Percentiles rank a stretch among this genome's conserved stretches.
phyloP scores from a whole-genome alignment of 2,888 invertebrate species.

The Sceliomorpha sp. region DNA sequence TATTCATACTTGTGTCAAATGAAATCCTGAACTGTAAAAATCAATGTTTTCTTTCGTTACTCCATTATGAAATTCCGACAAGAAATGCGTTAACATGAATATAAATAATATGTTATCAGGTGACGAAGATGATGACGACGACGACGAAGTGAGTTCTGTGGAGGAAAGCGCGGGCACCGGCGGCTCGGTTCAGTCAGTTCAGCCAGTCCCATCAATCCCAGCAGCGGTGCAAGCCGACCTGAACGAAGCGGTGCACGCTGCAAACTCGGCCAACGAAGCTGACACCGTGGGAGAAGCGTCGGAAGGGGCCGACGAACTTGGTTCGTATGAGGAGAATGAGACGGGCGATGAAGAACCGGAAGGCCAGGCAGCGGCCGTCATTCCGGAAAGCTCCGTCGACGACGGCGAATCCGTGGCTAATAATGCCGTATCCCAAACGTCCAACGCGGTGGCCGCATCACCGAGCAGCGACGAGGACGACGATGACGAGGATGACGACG shows the following conservation, averaged over 20 bases:
- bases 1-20: too few species aligned
- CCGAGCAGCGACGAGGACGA: constrained; percentile 82
- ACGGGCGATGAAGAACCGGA: constrained; percentile 74
- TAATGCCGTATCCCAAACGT: constrained; percentile 60
- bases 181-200: constrained; percentile 74
- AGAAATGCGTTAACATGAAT: too few species aligned
- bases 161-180: constrained; percentile 61
- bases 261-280: constrained; percentile 65
- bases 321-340: constrained; percentile 78
- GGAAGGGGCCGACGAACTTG: constrained; percentile 65
- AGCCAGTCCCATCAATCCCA: constrained; percentile 64
- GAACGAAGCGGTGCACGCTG: constrained; percentile 75
- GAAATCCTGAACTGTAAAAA: too few species aligned
- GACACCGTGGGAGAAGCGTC: constrained; percentile 76
- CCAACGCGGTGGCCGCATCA: constrained; percentile 66
- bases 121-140: constrained; percentile 84
- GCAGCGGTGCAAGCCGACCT: constrained; percentile 71
- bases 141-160: constrained; percentile 81
- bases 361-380: constrained; percentile 75
- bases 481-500: constrained; percentile 81
- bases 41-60: too few species aligned
- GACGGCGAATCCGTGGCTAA: constrained; percentile 67
- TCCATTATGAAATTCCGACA: too few species aligned
- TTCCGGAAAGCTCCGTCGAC: constrained; percentile 79
- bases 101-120: too few species aligned